Evolutionary conservation across 2,797 vertebrate species (phyloP).

Genomic region (Valencia hispanica): DNA sequence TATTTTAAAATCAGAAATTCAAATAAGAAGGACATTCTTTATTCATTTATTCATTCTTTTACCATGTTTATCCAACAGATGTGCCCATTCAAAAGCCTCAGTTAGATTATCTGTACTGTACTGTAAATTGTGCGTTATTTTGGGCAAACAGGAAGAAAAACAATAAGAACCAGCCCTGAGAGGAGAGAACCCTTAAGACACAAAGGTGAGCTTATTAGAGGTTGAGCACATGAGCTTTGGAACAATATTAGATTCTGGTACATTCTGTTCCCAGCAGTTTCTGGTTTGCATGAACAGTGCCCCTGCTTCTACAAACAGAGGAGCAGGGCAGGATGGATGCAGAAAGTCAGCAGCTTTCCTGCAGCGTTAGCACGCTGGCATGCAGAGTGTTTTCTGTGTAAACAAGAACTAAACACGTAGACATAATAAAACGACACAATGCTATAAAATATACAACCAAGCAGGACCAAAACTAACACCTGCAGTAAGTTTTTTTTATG

Average conservation of each 20-base stretch:
- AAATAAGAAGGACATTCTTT: not conserved
- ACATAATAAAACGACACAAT: not conserved
- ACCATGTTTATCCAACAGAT: not conserved
- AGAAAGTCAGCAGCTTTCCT: constrained; percentile 16
- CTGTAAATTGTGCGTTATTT: constrained; percentile 17
- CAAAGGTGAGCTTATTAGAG: constrained; percentile 11
- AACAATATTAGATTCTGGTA: constrained; percentile 30
- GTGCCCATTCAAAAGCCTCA: not conserved
- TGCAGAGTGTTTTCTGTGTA: constrained; percentile 1
- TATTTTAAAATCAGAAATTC: not conserved
- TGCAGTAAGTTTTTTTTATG: not conserved
- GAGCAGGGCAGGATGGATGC: constrained; percentile 34
- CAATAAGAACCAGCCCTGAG: constrained; percentile 13
- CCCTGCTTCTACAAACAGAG: constrained; percentile 40
- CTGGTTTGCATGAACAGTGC: constrained; percentile 30
- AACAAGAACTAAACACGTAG: not conserved
- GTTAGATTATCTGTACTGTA: not conserved
- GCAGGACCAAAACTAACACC: not conserved
- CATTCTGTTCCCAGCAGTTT: constrained; percentile 55
- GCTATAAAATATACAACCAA: not conserved
- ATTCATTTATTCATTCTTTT: too few species aligned
- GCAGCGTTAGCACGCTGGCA: constrained; percentile 18
- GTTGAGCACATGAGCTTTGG: constrained; percentile 22
- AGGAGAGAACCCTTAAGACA: constrained; percentile 25
- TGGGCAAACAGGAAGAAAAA: constrained; percentile 21